These are phyloP conservation scores for Hirtodrosophila confusa DNA, from an alignment of 2,888 invertebrate species.

Conservation along the genomic window DNA sequence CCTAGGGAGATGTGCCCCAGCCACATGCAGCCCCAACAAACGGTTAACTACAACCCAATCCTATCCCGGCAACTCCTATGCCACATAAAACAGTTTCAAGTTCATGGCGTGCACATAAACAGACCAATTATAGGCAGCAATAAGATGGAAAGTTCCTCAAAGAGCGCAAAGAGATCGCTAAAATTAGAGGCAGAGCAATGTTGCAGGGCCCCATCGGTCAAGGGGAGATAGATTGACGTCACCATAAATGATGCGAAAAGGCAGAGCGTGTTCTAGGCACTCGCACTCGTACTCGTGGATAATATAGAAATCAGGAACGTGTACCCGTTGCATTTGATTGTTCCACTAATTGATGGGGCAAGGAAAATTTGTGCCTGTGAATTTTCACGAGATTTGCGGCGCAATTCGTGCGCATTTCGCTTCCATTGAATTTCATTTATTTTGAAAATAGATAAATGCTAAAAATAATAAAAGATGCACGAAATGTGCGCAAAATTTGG, in stretches of 20 bases:
- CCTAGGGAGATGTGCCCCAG: slow-evolving; percentile 17
- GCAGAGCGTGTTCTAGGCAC: slow-evolving; percentile 30
- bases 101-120: slow-evolving; percentile 65
- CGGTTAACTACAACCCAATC: slow-evolving; percentile 7
- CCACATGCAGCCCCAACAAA: slow-evolving; percentile 1
- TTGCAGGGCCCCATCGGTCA: slow-evolving; percentile 43
- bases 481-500: slow-evolving; percentile 41
- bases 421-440: slow-evolving; percentile 62
- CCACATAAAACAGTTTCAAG: slow-evolving; percentile 60
- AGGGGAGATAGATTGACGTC: slow-evolving; percentile 61
- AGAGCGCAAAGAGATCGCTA: slow-evolving; percentile 34
- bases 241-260: slow-evolving; percentile 53
- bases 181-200: slow-evolving; percentile 46
- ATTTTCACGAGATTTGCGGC: slow-evolving; percentile 43
- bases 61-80: slow-evolving; percentile 1
- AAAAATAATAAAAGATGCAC: slow-evolving; percentile 40
- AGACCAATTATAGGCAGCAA: slow-evolving; percentile 72
- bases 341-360: slow-evolving; percentile 46
- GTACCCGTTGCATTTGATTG: slow-evolving; percentile 35
- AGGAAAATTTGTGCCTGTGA: slow-evolving; percentile 24
- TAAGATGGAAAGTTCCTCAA: slow-evolving; percentile 58
- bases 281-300: slow-evolving; percentile 1
- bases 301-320: slow-evolving; percentile 8
- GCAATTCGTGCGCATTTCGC: slow-evolving; percentile 48
- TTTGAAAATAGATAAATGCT: slow-evolving; percentile 60